Conservation (phyloP, 2,888 invertebrate species). For the Phasia obesa region DNA sequence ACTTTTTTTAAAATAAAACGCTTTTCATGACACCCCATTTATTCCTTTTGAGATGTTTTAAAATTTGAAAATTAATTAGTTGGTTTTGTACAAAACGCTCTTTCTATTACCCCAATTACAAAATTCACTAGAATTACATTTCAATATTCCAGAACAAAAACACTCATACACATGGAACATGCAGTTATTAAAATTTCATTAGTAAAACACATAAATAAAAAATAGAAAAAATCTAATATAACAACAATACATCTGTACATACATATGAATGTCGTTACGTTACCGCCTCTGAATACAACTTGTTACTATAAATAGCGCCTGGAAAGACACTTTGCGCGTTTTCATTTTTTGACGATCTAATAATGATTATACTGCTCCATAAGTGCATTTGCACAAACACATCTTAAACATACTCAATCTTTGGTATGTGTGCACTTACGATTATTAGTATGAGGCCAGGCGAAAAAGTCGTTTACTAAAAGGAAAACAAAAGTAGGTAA, state of each 20-base stretch:
- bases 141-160: slow-evolving; percentile 20
- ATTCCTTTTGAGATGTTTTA: neutral
- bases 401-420: neutral
- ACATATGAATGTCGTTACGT: slow-evolving; percentile 48
- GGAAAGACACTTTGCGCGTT: slow-evolving; percentile 77
- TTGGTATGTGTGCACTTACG: neutral
- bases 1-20: slow-evolving; percentile 5
- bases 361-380: slow-evolving; percentile 72
- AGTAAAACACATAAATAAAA: slow-evolving; percentile 51
- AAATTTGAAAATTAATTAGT: slow-evolving; percentile 29
- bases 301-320: slow-evolving; percentile 77
- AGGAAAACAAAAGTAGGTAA: no score
- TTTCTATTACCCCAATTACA: slow-evolving; percentile 54
- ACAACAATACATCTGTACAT: slow-evolving; percentile 28
- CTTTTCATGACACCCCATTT: slow-evolving; percentile 31
- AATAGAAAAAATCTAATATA: neutral
- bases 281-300: slow-evolving; percentile 43
- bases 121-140: slow-evolving; percentile 38
- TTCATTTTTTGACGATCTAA: slow-evolving; percentile 73
- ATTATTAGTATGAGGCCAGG: neutral
- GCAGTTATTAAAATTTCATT: slow-evolving; percentile 63
- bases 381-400: slow-evolving; percentile 37
- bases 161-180: slow-evolving; percentile 19
- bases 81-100: slow-evolving; percentile 10
- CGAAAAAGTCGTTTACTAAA: neutral